Evolutionary conservation across 2,888 invertebrate genomes (phyloP).

Genomic region (Cheilosia pagana): DNA sequence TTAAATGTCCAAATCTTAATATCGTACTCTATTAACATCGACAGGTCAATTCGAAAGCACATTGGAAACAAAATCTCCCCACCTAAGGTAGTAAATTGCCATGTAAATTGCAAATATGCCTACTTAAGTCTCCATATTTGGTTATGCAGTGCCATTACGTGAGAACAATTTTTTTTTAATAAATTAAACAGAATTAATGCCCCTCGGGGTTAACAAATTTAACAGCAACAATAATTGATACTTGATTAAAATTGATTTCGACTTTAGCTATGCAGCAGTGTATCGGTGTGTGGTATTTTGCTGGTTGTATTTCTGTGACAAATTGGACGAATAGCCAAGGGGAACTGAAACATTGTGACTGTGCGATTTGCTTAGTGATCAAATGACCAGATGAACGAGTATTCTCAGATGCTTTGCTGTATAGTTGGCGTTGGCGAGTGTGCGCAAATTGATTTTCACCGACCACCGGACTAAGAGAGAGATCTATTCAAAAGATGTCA

Average conservation of each 20-base stretch:
- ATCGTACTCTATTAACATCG: too few species aligned
- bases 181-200: constrained; percentile 26
- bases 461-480: not conserved
- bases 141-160: not conserved
- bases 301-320: constrained; percentile 18
- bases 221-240: constrained; percentile 40
- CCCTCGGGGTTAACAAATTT: constrained; percentile 24
- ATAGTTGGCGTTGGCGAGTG: not conserved
- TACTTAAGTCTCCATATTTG: not conserved
- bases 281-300: not conserved
- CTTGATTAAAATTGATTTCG: constrained; percentile 42
- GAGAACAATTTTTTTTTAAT: not conserved
- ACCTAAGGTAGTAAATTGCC: too few species aligned
- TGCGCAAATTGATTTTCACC: not conserved
- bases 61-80: too few species aligned
- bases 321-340: not conserved
- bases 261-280: not conserved
- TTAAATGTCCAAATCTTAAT: too few species aligned
- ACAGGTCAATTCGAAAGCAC: too few species aligned
- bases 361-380: not conserved
- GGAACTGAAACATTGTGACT: not conserved
- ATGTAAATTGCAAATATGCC: not conserved
- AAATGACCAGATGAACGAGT: constrained; percentile 3
- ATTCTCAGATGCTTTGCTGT: not conserved
- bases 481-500: not conserved